phyloP scores from a whole-genome alignment of 2,113 vertebrate genomes.

The Labeo catla region DNA sequence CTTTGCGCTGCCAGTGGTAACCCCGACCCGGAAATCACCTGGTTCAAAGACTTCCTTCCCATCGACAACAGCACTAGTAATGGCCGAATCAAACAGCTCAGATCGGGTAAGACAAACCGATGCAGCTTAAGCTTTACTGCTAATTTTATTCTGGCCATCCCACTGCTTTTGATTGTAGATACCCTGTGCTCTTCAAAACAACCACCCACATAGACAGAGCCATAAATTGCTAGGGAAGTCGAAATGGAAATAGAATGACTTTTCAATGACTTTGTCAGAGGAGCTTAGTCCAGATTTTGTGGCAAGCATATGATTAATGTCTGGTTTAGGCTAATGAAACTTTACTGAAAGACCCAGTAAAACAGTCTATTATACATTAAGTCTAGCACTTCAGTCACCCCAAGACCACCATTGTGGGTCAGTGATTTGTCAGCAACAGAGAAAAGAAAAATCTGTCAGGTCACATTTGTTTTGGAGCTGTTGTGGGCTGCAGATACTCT shows the following conservation, averaged over 20 bases:
- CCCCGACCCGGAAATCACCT: slow-evolving; percentile 97
- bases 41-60: slow-evolving; percentile 98
- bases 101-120: slow-evolving; percentile 84
- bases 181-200: not conserved
- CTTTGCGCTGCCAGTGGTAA: slow-evolving; percentile 96
- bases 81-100: slow-evolving; percentile 93
- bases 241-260: slow-evolving; percentile 40
- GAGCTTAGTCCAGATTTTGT: slow-evolving; percentile 55
- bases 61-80: slow-evolving; percentile 92
- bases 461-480: slow-evolving; percentile 68
- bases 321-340: slow-evolving; percentile 71
- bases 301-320: slow-evolving; percentile 63
- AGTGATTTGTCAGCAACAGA: slow-evolving; percentile 71
- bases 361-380: slow-evolving; percentile 79
- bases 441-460: slow-evolving; percentile 69
- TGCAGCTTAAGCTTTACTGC: not conserved
- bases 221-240: not conserved
- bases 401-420: slow-evolving; percentile 72
- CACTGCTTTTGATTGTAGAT: not conserved
- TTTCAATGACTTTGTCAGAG: slow-evolving; percentile 47
- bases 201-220: not conserved
- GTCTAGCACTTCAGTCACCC: slow-evolving; percentile 62
- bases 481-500: slow-evolving; percentile 46
- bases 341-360: slow-evolving; percentile 70
- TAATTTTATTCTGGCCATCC: not conserved